phyloP scores from a whole-genome alignment of 2,797 vertebrate genomes.

The Chelonia mydas region DNA sequence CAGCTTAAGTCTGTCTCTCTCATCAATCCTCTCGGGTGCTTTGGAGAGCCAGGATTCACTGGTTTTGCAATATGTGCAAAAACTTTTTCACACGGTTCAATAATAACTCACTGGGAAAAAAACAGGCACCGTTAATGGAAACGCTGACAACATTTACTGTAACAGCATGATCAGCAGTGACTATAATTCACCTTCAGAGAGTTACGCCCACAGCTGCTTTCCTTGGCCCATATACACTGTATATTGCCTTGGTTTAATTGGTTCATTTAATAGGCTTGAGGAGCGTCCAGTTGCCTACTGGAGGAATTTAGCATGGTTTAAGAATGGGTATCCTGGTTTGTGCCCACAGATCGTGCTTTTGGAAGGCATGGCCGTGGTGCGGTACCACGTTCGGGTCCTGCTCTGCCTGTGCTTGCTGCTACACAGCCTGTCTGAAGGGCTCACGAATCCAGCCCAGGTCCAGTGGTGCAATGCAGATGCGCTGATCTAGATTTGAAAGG shows the following conservation, averaged over 20 bases:
- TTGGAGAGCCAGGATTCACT: background rate
- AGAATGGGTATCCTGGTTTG: background rate
- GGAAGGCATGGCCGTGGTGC: accelerated
- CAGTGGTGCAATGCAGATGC: background rate
- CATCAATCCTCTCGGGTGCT: background rate
- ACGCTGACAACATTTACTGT: conserved; percentile 67
- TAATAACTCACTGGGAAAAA: background rate
- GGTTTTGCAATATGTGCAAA: conserved; percentile 22
- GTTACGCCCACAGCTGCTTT: conserved; percentile 59
- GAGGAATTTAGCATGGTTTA: background rate
- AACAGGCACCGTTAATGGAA: conserved; percentile 23
- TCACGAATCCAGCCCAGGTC: background rate
- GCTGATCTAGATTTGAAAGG: background rate
- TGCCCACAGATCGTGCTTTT: background rate
- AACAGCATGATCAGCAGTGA: conserved; percentile 63
- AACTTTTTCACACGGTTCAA: background rate
- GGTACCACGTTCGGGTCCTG: background rate
- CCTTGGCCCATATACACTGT: conserved; percentile 56
- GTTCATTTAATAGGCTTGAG: conserved; percentile 58
- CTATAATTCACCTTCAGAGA: conserved; percentile 56
- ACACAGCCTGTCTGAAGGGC: background rate
- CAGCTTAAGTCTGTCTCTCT: background rate
- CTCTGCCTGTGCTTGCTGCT: background rate
- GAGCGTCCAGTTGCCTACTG: conserved; percentile 29
- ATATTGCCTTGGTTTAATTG: conserved; percentile 40